Base-by-base conservation (phyloP, 2,888 invertebrate species). In the Stenotaenia linearis region DNA sequence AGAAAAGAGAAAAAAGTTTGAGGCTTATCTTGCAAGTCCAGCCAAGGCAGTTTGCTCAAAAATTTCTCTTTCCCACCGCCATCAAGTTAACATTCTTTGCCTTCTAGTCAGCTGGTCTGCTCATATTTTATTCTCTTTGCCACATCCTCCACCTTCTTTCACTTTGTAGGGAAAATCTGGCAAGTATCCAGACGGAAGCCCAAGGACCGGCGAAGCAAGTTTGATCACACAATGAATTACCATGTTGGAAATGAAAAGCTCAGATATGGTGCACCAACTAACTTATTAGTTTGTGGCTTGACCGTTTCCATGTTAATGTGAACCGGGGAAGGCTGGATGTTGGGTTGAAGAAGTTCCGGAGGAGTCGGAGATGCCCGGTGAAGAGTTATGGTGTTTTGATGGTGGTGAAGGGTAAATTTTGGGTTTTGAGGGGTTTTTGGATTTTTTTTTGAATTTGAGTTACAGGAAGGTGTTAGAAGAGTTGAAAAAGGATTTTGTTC, bases 81-180 rank as follows among this genome's bases (percentile, higher is more conserved):
- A 61, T 61, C 61, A 61, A 61, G 61, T 61, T 61, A 61, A 61
- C 61, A 61, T 61, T 61, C 61, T 61, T 61, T 61, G 61, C 61
- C 61, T 61, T 45, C 61, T 25, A 61, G 61, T 61, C 61, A 61
- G 61, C 61, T 61, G 61, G 61, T 61, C 61, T 25, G 61, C 61
- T 61, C 61, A 61, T 61, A 61, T 61, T 61, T 61, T 61, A 61
- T 61, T 61, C 61, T 61, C 61, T 61, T 61, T 61, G 23, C 61
- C 61, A 25, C 61, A 61, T 25, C 61, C 61, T 61, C 61, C 61
- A 61, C 61, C 61, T 61, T 25, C 61, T 10, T 9, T 61, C 25
- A 61, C 25, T 61, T 61, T 61, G 61, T 61, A 61, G 61, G 61
- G 61, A 61, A 61, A 61, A 61, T 61, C 61, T 61, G 61, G 61